Conservation (phyloP, 2,888 invertebrate genomes). For the Latheticus oryzae region DNA sequence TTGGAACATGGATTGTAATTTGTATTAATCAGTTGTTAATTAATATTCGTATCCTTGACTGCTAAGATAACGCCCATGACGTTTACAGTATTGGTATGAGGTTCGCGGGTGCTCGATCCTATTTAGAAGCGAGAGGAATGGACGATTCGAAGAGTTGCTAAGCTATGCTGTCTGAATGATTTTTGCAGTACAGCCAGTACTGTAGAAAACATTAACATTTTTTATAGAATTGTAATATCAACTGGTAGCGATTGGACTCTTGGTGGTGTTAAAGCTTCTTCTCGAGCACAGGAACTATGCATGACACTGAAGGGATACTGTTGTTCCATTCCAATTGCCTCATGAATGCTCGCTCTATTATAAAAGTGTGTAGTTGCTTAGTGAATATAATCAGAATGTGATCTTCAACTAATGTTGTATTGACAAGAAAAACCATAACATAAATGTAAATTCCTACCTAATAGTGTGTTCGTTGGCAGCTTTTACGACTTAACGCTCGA, state of each 20-base stretch:
- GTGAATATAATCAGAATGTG: conserved; percentile 23
- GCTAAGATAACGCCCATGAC: conserved; percentile 18
- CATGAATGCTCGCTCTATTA: neutral
- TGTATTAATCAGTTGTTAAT: conserved; percentile 24
- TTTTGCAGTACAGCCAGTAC: too few relatives aligned
- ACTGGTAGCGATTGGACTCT: too few relatives aligned
- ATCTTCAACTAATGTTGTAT: conserved; percentile 2
- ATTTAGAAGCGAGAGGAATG: neutral
- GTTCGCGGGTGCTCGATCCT: neutral
- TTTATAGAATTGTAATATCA: too few relatives aligned
- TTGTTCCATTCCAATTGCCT: conserved; percentile 19
- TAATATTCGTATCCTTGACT: conserved; percentile 24
- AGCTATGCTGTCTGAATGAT: conserved; percentile 1
- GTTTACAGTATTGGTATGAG: conserved; percentile 1
- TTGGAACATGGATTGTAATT: conserved; percentile 15
- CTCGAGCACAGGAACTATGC: conserved; percentile 19
- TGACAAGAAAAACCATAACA: conserved; percentile 29
- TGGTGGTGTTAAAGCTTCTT: conserved; percentile 6
- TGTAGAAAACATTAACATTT: too few relatives aligned
- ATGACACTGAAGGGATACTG: conserved; percentile 17
- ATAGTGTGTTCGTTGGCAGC: conserved; percentile 24
- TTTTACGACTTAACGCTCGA: conserved; percentile 12
- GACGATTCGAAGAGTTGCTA: neutral
- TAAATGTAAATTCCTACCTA: conserved; percentile 28
- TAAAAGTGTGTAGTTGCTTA: too few relatives aligned